Conservation (phyloP, 37 sponge, comb jelly and placozoan genomes). For the Chondrosia reniformis region DNA sequence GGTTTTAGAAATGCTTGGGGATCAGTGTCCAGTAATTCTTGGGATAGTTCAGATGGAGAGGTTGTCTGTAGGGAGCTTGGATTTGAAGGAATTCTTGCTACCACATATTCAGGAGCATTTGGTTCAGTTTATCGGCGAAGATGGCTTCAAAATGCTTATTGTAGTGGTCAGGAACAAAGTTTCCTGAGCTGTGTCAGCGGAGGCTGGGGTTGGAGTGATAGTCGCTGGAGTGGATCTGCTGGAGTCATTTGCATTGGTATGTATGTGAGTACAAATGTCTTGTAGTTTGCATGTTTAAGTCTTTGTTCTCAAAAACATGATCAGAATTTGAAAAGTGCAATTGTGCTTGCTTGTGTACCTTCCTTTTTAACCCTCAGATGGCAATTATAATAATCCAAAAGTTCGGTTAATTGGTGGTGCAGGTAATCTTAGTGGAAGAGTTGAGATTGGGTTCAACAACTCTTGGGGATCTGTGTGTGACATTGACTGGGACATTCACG, state of each 20-base stretch:
- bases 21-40: neutral
- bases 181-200: neutral
- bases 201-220: neutral
- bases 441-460: neutral
- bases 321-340: no score
- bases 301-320: no score
- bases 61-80: conserved; percentile 1
- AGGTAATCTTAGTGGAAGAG: neutral
- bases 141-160: neutral
- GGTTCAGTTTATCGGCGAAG: neutral
- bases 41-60: neutral
- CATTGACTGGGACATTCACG: neutral
- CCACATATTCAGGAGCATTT: neutral
- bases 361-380: no score
- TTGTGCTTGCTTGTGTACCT: no score
- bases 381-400: neutral
- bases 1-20: conserved; percentile 1
- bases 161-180: neutral
- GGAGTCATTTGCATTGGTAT: neutral
- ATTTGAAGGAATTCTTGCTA: neutral
- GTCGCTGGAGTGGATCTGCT: neutral
- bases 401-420: neutral
- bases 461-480: conserved; percentile 6
- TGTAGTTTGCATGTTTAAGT: no score
- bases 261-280: no score